Evolutionary conservation across 2,797 vertebrate genomes (phyloP).

Genomic region (Gorsachius magnificus): DNA sequence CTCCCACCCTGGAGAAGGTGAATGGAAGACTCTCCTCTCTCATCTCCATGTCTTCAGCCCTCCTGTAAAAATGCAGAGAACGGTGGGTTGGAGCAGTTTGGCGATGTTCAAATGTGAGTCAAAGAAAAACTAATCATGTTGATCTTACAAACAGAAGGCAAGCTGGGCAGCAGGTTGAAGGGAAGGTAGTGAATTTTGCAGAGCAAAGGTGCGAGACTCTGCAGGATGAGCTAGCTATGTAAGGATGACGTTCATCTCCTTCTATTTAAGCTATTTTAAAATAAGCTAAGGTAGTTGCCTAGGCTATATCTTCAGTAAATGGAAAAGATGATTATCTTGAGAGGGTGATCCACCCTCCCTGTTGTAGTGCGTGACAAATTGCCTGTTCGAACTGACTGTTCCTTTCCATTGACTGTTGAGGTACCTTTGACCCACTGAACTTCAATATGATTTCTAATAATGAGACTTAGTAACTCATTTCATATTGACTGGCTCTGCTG

Average conservation of each 20-base stretch:
- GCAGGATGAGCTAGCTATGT: background rate
- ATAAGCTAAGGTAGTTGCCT: background rate
- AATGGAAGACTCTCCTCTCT: background rate
- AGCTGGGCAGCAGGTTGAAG: background rate
- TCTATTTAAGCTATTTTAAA: background rate
- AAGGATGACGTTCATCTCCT: background rate
- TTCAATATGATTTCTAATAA: background rate
- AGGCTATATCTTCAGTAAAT: background rate
- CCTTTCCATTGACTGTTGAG: background rate
- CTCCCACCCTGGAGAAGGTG: background rate
- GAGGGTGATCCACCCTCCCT: background rate
- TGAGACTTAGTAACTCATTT: background rate
- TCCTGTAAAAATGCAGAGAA: background rate
- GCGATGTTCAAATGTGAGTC: background rate
- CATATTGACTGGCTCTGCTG: background rate
- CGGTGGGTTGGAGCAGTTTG: background rate
- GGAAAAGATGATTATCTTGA: background rate
- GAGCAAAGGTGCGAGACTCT: background rate
- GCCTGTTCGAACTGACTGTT: background rate
- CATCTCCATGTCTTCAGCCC: background rate
- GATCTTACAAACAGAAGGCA: background rate
- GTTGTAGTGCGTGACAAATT: background rate
- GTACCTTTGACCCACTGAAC: background rate
- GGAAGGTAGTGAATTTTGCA: background rate
- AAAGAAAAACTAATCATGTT: background rate